Conservation (phyloP, 1,140 invertebrate species). For the Mamestra configurata region DNA sequence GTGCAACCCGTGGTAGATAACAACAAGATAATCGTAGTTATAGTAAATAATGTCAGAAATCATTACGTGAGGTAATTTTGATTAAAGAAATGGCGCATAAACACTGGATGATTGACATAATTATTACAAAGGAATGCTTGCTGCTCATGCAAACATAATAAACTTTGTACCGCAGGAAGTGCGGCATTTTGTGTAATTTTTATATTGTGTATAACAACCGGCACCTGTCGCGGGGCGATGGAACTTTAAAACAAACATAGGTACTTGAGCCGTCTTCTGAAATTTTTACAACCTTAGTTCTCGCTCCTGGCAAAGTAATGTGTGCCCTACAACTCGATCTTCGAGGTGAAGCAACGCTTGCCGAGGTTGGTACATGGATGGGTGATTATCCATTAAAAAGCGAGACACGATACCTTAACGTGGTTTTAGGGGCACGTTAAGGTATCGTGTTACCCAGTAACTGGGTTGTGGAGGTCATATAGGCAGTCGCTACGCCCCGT, state of each 20-base stretch:
- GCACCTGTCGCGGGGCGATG: slow-evolving; percentile 2
- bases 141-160: slow-evolving; percentile 20
- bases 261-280: background rate
- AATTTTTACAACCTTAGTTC: background rate
- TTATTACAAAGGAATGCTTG: slow-evolving; percentile 5
- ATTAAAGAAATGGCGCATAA: slow-evolving; percentile 17
- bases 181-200: slow-evolving; percentile 15
- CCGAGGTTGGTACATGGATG: too few species aligned
- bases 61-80: slow-evolving; percentile 33
- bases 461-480: too few species aligned
- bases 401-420: too few species aligned
- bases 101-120: slow-evolving; percentile 16
- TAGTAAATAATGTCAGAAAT: background rate
- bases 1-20: background rate
- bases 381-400: too few species aligned
- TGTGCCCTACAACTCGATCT: too few species aligned
- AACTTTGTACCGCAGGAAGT: slow-evolving; percentile 13
- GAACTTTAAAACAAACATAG: slow-evolving; percentile 15
- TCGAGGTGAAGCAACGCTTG: too few species aligned
- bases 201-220: slow-evolving; percentile 2
- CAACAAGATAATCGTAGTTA: background rate
- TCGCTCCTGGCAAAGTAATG: too few species aligned
- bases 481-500: too few species aligned
- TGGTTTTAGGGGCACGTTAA: too few species aligned
- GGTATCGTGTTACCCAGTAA: too few species aligned